Conservation (phyloP, 1,140 invertebrate genomes). For the Goniozus legneri region DNA sequence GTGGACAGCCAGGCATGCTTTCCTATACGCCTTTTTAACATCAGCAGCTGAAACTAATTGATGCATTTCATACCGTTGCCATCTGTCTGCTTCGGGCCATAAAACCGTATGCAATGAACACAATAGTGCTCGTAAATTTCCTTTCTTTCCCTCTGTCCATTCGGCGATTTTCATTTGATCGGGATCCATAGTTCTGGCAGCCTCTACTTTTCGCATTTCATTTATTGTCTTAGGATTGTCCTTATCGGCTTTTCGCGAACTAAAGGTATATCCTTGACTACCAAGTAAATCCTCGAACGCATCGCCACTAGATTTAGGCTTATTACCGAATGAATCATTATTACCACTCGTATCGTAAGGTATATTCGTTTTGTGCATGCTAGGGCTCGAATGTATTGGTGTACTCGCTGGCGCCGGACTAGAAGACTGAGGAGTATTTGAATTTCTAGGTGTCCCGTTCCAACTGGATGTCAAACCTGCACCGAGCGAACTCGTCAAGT, state of each 20-base stretch:
- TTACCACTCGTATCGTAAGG: constrained; percentile 3
- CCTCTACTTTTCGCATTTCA: constrained; percentile 85
- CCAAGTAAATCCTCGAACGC: constrained; percentile 89
- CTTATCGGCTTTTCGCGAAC: constrained; percentile 62
- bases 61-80: constrained; percentile 91
- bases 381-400: constrained; percentile 43
- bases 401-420: constrained; percentile 46
- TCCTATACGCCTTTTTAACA: constrained; percentile 94
- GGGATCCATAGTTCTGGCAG: constrained; percentile 86
- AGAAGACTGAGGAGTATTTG: constrained; percentile 46
- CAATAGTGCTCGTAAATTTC: constrained; percentile 91
- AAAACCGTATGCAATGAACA: constrained; percentile 91
- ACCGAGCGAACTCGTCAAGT: constrained; percentile 48
- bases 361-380: constrained; percentile 44
- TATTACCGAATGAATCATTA: constrained; percentile 27
- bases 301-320: constrained; percentile 60
- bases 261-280: constrained; percentile 81
- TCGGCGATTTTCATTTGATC: constrained; percentile 81
- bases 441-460: constrained; percentile 47
- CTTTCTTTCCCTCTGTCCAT: constrained; percentile 91
- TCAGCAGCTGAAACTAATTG: constrained; percentile 85
- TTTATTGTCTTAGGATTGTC: constrained; percentile 86
- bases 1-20: constrained; percentile 94
- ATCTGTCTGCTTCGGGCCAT: constrained; percentile 87
- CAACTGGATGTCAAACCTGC: constrained; percentile 45